phyloP scores from a whole-genome alignment of 2,797 vertebrate species.

The Hoplostethus mediterraneus region DNA sequence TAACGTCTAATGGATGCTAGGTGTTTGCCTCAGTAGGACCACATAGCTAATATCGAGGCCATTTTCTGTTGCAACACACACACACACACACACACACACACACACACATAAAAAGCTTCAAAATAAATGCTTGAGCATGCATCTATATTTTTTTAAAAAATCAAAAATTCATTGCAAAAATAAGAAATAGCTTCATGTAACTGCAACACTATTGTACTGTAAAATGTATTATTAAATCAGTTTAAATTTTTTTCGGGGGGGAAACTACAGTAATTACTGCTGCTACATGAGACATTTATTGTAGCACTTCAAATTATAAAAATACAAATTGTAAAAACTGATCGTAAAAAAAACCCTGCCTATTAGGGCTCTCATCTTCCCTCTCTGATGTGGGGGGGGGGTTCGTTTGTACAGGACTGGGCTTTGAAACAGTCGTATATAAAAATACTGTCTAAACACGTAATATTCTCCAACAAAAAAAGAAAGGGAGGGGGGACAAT shows the following conservation, averaged over 20 bases:
- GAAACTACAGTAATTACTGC: too few species aligned
- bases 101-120: not conserved
- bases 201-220: too few species aligned
- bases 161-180: too few species aligned
- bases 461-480: slow-evolving; percentile 13
- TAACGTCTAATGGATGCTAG: not conserved
- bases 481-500: not conserved
- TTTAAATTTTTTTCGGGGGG: too few species aligned
- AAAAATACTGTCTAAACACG: slow-evolving; percentile 12
- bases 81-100: too few species aligned
- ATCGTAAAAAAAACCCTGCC: not conserved
- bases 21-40: slow-evolving; percentile 2
- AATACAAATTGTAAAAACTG: not conserved
- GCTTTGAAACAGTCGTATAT: slow-evolving; percentile 22
- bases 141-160: too few species aligned
- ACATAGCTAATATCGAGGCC: not conserved
- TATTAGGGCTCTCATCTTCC: slow-evolving; percentile 12
- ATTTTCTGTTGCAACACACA: too few species aligned
- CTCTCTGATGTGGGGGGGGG: slow-evolving; percentile 4
- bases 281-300: too few species aligned
- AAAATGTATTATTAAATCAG: too few species aligned
- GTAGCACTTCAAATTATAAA: not conserved
- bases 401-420: slow-evolving; percentile 2
- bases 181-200: too few species aligned
- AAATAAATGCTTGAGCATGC: not conserved